Conservation (phyloP, 2,888 invertebrate species). For the Thalpophila matura region DNA sequence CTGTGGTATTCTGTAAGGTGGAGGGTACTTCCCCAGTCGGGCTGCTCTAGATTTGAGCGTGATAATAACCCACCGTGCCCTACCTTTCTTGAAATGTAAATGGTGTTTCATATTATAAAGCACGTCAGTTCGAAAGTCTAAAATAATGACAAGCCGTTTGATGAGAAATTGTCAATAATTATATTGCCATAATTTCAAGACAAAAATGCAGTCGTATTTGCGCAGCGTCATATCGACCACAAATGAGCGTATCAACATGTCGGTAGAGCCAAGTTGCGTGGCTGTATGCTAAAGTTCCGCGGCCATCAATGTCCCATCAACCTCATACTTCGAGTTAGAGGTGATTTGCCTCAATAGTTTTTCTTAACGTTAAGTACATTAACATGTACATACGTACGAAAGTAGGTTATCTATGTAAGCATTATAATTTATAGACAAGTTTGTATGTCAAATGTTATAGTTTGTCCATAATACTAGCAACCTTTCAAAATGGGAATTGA, state of each 20-base stretch:
- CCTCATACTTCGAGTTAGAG: conserved; percentile 61
- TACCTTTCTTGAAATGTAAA: too few species aligned
- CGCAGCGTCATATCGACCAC: not conserved
- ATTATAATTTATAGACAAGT: conserved; percentile 32
- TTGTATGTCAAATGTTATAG: conserved; percentile 45
- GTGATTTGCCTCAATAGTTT: conserved; percentile 69
- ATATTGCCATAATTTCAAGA: conserved; percentile 15
- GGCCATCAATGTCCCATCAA: conserved; percentile 68
- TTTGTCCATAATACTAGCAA: conserved; percentile 28
- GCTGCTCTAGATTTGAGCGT: too few species aligned
- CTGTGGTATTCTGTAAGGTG: too few species aligned
- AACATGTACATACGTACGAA: conserved; percentile 66
- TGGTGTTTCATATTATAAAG: too few species aligned
- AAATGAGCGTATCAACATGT: conserved; percentile 17
- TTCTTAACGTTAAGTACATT: conserved; percentile 44
- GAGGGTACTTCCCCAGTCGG: too few species aligned
- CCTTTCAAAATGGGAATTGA: conserved; percentile 28
- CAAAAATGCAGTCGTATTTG: not conserved
- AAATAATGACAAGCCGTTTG: too few species aligned
- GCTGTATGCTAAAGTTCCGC: conserved; percentile 21
- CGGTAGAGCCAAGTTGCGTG: conserved; percentile 9
- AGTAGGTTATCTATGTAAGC: conserved; percentile 69
- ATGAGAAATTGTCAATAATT: too few species aligned
- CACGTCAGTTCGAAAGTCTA: not conserved
- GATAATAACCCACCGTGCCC: too few species aligned